Conservation (phyloP, 2,888 invertebrate genomes). For the Stramonita haemastoma region DNA sequence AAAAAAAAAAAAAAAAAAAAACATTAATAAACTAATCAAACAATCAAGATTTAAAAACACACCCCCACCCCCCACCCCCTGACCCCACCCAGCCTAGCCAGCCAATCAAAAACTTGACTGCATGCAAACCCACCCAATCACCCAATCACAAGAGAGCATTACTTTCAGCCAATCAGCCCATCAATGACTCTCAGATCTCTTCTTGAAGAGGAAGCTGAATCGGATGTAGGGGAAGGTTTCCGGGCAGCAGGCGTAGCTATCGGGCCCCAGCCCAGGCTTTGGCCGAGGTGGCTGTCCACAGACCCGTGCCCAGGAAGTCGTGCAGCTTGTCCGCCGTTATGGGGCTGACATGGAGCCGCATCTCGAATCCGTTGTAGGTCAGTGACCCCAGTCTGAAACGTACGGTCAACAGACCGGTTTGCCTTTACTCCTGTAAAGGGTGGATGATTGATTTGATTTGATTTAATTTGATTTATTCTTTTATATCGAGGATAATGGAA, state of each 20-base stretch:
- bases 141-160: neutral
- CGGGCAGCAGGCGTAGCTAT: neutral
- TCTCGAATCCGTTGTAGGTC: neutral
- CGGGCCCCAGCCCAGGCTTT: neutral
- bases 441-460: too few relatives aligned
- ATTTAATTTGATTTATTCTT: too few relatives aligned
- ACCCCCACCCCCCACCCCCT: too few relatives aligned
- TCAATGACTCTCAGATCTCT: neutral
- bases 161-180: neutral
- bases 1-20: too few relatives aligned
- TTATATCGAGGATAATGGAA: too few relatives aligned
- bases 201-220: neutral
- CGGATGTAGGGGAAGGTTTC: neutral
- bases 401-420: too few relatives aligned
- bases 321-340: neutral
- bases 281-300: neutral
- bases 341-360: neutral
- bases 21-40: too few relatives aligned
- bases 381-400: neutral
- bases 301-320: neutral
- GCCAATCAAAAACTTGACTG: neutral
- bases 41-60: too few relatives aligned
- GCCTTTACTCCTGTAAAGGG: too few relatives aligned
- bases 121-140: neutral
- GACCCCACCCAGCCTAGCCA: too few relatives aligned